Base-by-base conservation (phyloP, 1,140 invertebrate species). In the Diabrotica undecimpunctata region DNA sequence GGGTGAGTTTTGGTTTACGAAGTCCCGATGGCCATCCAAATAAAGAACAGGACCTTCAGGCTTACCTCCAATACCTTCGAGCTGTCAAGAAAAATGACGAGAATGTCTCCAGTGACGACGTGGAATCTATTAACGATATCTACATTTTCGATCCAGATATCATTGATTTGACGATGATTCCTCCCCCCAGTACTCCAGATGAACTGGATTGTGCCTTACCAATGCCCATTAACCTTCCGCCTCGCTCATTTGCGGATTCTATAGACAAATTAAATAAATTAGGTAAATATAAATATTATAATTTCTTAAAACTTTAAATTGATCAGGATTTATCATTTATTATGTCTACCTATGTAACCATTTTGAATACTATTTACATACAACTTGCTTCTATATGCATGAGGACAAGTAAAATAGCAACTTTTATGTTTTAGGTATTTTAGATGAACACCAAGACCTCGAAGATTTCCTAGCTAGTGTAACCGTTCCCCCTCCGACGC, bases 131-230 rank as follows among this genome's bases (percentile, higher is more conserved):
- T 8, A 78, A 77, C 46, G 80, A 78, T 72, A 79, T 80, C 59
- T 84, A 80, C 67, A 81, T 83, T 74, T 84, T 91, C 66, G 93
- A 95, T 78, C 88, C 90, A 35, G 93, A 96, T 82, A 89, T 96
- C 70, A 95, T 95, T 74, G 93, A 96, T 83, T 83, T 96, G 77
- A 94, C 92, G 50, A 84, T 92, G 74, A 87, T 95, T 75, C 93
- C 91, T 59, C 92, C 93, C 7, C 92, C 92, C 0, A 86, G 88
- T 71, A 91, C 90, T 5, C 89, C 91, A 8, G 90, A 93, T 75
- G 88, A 91, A 76, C 82, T 88, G 72, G 87, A 90, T 71, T 80
- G 82, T 77, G 81, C 83, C 56, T 80, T 88, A 74, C 82, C 85
- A 72, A 81, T 82, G 72, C 82, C 86, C 59, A 77, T 90, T 67